Evolutionary conservation across 1,140 invertebrate species (phyloP).

Genomic region (Eueides isabella): DNA sequence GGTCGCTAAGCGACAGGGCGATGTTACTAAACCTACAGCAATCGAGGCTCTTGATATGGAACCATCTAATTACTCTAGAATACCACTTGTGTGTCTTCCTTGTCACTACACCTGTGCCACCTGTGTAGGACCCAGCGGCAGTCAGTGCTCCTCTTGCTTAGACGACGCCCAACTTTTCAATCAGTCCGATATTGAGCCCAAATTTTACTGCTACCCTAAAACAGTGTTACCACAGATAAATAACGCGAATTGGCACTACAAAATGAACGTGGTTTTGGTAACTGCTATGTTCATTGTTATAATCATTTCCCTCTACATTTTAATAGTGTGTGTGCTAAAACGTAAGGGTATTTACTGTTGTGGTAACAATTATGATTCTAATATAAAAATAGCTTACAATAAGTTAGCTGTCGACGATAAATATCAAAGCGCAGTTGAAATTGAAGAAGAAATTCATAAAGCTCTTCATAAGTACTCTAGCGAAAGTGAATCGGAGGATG

Average conservation of each 20-base stretch:
- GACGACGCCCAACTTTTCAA: constrained; percentile 70
- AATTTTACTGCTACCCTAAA: constrained; percentile 70
- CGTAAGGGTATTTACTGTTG: constrained; percentile 48
- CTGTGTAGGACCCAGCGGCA: constrained; percentile 65
- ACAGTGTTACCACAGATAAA: constrained; percentile 63
- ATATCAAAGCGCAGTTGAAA: constrained; percentile 66
- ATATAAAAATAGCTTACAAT: constrained; percentile 68
- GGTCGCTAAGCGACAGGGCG: constrained; percentile 53
- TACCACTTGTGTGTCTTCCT: constrained; percentile 63
- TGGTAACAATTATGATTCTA: constrained; percentile 58
- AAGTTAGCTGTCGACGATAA: constrained; percentile 72
- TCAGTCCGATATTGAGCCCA: constrained; percentile 56
- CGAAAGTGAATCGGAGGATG: constrained; percentile 72
- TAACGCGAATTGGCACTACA: constrained; percentile 64
- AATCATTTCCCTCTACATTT: constrained; percentile 52
- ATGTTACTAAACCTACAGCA: constrained; percentile 43
- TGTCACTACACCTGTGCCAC: constrained; percentile 75
- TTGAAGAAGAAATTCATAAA: constrained; percentile 74
- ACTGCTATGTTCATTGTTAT: constrained; percentile 52
- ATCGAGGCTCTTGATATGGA: constrained; percentile 72
- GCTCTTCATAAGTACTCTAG: constrained; percentile 65
- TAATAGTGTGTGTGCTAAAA: constrained; percentile 56
- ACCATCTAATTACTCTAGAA: constrained; percentile 49
- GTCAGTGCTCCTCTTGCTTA: constrained; percentile 67
- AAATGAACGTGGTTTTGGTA: constrained; percentile 57